A percentile compares a stretch with the other conserved stretches of the same genome.
These are phyloP conservation scores for Telenomus remus DNA, from an alignment of 1,140 invertebrate species.

Conservation along the genomic window DNA sequence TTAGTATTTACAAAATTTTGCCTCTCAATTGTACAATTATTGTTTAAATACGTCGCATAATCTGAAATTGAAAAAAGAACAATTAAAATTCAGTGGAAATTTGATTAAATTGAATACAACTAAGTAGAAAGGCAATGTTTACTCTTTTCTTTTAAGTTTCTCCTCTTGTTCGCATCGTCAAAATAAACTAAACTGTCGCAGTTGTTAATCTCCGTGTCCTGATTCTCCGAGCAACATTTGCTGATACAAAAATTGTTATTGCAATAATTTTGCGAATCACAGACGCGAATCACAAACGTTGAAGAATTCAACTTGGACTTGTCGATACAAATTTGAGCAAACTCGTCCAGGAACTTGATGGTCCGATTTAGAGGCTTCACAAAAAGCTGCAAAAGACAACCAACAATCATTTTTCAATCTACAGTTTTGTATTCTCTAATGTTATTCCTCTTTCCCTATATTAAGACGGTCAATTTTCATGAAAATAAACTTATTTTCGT, in stretches of 20 bases:
- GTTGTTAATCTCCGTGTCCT: neutral
- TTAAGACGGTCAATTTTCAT: too few relatives aligned
- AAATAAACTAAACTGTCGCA: neutral
- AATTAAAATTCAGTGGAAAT: neutral
- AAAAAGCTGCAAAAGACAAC: neutral
- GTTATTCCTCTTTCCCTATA: too few relatives aligned
- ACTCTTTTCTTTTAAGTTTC: neutral
- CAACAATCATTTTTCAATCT: too few relatives aligned
- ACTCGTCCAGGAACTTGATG: neutral
- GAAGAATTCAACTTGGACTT: neutral
- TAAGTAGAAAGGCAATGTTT: neutral
- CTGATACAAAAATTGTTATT: neutral
- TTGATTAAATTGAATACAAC: neutral
- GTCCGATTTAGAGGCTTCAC: neutral
- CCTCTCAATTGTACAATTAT: slow-evolving; percentile 9
- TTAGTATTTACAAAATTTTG: slow-evolving; percentile 10
- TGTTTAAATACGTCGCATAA: slow-evolving; percentile 16
- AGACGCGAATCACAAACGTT: neutral
- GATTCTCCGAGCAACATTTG: neutral
- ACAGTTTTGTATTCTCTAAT: too few relatives aligned
- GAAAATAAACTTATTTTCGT: too few relatives aligned
- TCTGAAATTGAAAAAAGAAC: neutral
- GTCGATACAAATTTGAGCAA: neutral
- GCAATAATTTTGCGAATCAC: neutral
- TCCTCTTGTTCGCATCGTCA: neutral